Evolutionary conservation across 1,140 invertebrate species (phyloP), one percentile per base, ranked within the genome.

Genomic region (Ceratina calcarata): DNA sequence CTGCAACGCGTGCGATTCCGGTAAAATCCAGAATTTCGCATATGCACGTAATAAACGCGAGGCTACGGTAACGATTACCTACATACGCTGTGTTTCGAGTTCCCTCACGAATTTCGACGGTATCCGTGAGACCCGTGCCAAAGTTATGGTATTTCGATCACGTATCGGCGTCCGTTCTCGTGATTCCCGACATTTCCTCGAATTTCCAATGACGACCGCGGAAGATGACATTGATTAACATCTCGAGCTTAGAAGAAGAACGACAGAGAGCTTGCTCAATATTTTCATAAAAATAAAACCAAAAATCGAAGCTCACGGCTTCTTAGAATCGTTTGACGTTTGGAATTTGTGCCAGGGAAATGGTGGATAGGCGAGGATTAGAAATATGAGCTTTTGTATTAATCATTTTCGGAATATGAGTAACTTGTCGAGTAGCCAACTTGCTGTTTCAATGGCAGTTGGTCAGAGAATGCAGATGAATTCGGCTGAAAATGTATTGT

Each of bases 111-210:
- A 73, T 57, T 73, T 78, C 70, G 37, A 12, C 57, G 58, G 51
- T 24, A 60, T 62, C 15, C 58, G 16, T 8, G 20, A 15, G 20
- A 24, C 76, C 45, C 53, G 49, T 32, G 45, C 18, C 67, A 37
- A 37, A 27, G 60, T 73, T 73, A n/a, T 57, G 71, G 71, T 53
- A 78, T 78, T 73, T 73, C 77, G 70, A 78, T 78, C 77, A 78
- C 77, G 77, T 78, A 73, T 22, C 61, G 15, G 18, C 24, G 22
- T 32, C 22, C 57, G 49, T 60, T n/a, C n/a, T 64, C 60, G 13
- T 60, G 61, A 73, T 78, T 53, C 57, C 16, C 22, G 45, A 37
- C 37, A 12, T 61, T 67, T 65, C 77, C 18, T 57, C 13, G 77
- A 72, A 71, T 71, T 22, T n/a, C 1, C 27, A 6, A 27, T 53